Conservation (phyloP, 2,113 vertebrate species). For the Pongo pygmaeus region DNA sequence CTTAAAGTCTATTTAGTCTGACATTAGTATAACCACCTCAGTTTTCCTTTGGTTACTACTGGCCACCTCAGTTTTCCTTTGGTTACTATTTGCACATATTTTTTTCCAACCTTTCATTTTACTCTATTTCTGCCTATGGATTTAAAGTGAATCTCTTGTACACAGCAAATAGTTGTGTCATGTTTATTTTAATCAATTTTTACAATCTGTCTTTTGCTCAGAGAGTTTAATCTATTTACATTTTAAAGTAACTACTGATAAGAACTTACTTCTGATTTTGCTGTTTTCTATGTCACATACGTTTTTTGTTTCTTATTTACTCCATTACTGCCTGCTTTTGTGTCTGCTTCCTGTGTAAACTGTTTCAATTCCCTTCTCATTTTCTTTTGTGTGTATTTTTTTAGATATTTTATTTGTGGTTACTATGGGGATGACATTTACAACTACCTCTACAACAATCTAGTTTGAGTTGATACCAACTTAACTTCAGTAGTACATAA, state of each 20-base stretch:
- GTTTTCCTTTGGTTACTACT: neutral
- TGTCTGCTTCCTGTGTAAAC: neutral
- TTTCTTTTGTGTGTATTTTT: neutral
- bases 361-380: neutral
- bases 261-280: neutral
- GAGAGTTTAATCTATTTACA: neutral
- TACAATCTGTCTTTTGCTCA: neutral
- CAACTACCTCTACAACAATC: neutral
- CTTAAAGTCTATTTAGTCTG: neutral
- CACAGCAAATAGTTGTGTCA: neutral
- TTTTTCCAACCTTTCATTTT: neutral
- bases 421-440: neutral
- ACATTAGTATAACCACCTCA: neutral
- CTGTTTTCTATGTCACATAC: neutral
- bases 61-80: too few relatives aligned
- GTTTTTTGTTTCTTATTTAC: neutral
- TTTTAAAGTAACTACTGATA: neutral
- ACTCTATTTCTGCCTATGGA: neutral
- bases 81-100: neutral
- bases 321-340: neutral
- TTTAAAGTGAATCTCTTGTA: neutral
- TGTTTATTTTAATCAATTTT: neutral
- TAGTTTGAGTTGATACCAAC: neutral
- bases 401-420: neutral
- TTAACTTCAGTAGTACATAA: neutral